Conservation (phyloP, 2,113 vertebrate species). For the Herpailurus yagouaroundi region DNA sequence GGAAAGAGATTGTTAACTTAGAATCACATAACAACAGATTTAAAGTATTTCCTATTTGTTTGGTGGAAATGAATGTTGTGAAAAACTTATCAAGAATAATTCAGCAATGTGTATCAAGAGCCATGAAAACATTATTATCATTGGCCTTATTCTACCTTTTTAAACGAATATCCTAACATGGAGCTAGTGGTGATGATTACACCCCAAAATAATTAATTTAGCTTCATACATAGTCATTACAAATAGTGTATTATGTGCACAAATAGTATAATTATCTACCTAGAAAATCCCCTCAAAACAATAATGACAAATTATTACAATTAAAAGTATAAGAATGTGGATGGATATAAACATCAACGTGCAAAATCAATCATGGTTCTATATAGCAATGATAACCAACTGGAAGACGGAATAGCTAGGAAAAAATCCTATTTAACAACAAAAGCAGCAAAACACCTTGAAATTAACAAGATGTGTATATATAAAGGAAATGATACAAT, state of each 20-base stretch:
- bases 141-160: background rate
- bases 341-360: background rate
- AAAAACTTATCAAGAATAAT: background rate
- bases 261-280: background rate
- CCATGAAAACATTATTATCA: background rate
- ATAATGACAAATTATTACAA: background rate
- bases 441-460: background rate
- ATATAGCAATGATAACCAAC: background rate
- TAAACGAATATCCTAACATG: background rate
- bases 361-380: background rate
- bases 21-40: background rate
- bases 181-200: background rate
- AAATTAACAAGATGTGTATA: background rate
- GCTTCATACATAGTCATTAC: background rate
- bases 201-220: background rate
- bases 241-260: background rate
- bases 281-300: background rate
- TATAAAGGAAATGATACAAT: background rate
- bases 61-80: background rate
- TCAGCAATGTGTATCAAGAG: background rate
- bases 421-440: background rate
- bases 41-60: background rate
- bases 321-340: background rate
- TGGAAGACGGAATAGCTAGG: background rate
- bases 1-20: background rate